Base-by-base conservation (phyloP, 2,113 vertebrate genomes). In the Turnix velox region DNA sequence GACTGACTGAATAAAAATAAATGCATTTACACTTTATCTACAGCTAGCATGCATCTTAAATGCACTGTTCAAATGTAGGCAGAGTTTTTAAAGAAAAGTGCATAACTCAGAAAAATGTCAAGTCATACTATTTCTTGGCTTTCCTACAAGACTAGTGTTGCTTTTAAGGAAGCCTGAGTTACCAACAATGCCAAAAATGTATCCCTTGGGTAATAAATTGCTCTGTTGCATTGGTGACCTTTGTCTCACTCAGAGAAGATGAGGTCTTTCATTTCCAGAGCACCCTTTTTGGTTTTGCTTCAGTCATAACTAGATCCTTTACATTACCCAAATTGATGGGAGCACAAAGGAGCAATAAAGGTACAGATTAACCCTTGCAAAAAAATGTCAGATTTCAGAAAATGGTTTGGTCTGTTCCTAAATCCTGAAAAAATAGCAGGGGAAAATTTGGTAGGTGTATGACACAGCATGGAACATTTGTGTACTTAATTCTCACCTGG, bases 401-500 rank as follows among this genome's bases (percentile, higher is more conserved):
- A 33, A n/a, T 10, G 5, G 1, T 31, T 27, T 54, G 22, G 4
- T 65, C 63, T 89, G 23, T 55, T 90, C 85, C 46, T 57, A 61
- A 84, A 68, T 30, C 31, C 54, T 84, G 68, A 15, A 59, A 59
- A 74, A 95, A 75, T 12, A 76, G 45, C 54, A 48, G 63, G 1
- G 6, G 57, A 65, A 85, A 78, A 94, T 77, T 48, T 54, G 45
- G 48, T 76, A 72, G 58, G 67, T 90, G 88, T 73, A 69, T 73
- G 67, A 59, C 39, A 55, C 12, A 35, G 71, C 3, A 23, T 57
- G 74, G 84, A 90, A 86, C 58, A 67, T 65, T 91, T 79, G 57
- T 92, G 73, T 91, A 66, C 75, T 92, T 93, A 92, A 92, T 93
- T 96, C 76, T 79, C 88, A 68, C 68, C 2, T 30, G 54, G 67